phyloP scores from a whole-genome alignment of 2,113 vertebrate genomes.

The Colossoma macropomum region DNA sequence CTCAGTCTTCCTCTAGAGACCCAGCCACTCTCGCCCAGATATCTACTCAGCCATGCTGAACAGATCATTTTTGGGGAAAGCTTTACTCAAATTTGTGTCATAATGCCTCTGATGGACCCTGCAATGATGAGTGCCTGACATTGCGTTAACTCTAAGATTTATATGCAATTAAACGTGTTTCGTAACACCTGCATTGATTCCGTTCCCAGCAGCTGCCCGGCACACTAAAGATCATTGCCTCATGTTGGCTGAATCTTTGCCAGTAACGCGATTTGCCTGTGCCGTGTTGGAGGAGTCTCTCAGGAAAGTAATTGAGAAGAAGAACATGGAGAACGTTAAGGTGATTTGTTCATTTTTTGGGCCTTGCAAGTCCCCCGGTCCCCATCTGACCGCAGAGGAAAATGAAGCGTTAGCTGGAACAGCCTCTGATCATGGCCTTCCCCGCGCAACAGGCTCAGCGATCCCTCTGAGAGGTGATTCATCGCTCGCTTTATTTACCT shows the following conservation, averaged over 20 bases:
- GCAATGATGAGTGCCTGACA: slow-evolving; percentile 59
- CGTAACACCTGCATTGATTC: slow-evolving; percentile 72
- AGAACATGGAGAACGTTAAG: slow-evolving; percentile 34
- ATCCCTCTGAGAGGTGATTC: not conserved
- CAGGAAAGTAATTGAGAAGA: slow-evolving; percentile 64
- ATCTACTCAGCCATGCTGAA: slow-evolving; percentile 33
- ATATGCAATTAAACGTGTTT: slow-evolving; percentile 71
- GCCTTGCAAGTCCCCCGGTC: slow-evolving; percentile 38
- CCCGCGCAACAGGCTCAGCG: not conserved
- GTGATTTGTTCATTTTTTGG: slow-evolving; percentile 66
- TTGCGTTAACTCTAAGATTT: slow-evolving; percentile 71
- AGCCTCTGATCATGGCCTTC: not conserved
- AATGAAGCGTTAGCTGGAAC: not conserved
- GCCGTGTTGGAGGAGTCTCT: slow-evolving; percentile 56
- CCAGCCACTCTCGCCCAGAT: not conserved
- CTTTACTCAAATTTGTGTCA: slow-evolving; percentile 28
- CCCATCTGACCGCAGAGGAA: slow-evolving; percentile 17
- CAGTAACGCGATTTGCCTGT: slow-evolving; percentile 1
- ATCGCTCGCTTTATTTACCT: not conserved
- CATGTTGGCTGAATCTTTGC: slow-evolving; percentile 1
- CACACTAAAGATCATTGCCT: slow-evolving; percentile 69
- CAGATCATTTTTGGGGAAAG: slow-evolving; percentile 42
- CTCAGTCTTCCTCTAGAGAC: not conserved
- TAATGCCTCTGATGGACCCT: slow-evolving; percentile 44
- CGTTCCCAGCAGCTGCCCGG: slow-evolving; percentile 63